These are phyloP conservation scores for Venustoraphidia nigricollis DNA, from an alignment of 2,888 invertebrate genomes.

Conservation along the genomic window DNA sequence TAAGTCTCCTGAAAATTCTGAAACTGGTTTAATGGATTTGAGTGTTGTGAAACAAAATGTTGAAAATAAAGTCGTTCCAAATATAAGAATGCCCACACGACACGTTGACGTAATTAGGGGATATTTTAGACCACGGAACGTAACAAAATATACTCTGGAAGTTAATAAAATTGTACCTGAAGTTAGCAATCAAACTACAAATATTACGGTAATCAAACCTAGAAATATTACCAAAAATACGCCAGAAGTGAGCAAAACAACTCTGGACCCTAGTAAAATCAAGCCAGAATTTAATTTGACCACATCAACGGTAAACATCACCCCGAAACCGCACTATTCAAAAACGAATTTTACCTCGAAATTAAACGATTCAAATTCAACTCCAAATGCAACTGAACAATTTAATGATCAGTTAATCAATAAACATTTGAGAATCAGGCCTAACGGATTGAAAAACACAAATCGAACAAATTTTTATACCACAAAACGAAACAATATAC, in stretches of 20 bases:
- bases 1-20: conserved; percentile 25
- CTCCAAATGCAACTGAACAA: too few relatives aligned
- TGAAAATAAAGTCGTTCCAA: conserved; percentile 33
- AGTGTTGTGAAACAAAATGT: conserved; percentile 38
- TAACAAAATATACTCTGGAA: conserved; percentile 17
- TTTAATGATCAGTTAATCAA: too few relatives aligned
- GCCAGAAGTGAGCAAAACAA: too few relatives aligned
- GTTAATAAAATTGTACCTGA: conserved; percentile 5
- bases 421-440: too few relatives aligned
- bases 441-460: neutral
- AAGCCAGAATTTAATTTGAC: too few relatives aligned
- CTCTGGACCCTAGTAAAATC: too few relatives aligned
- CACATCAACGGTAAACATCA: too few relatives aligned
- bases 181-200: conserved; percentile 1
- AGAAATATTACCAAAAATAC: conserved; percentile 6
- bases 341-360: too few relatives aligned
- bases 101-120: conserved; percentile 32
- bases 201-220: neutral
- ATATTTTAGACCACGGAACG: conserved; percentile 18
- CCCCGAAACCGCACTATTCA: too few relatives aligned
- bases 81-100: conserved; percentile 34
- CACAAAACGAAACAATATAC: conserved; percentile 1
- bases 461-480: conserved; percentile 1
- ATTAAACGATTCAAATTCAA: too few relatives aligned
- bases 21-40: conserved; percentile 30